Evolutionary conservation across 1,140 invertebrate species (phyloP), one percentile per base, ranked within the genome.

Genomic region (Drosophila chauvacae): DNA sequence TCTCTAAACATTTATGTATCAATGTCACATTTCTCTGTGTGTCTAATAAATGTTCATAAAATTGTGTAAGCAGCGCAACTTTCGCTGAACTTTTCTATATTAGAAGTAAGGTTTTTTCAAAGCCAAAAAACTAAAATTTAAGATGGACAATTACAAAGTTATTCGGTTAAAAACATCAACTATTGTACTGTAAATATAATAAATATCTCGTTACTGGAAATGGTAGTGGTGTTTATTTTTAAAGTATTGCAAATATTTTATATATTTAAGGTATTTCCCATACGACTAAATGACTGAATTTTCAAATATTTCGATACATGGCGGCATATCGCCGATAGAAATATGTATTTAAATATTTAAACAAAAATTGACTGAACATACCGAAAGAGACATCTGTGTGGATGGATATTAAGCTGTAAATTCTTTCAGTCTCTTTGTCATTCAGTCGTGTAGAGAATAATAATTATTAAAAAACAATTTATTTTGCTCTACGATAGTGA

Each of bases 131-230:
- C 1, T 51, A 20, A 7, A 14, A 23, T 23, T 23, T 23, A 23
- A 23, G 20, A 14, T 45, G 0, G 23, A 45, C 10, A 45, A 14
- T 14, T 47, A 47, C 44, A 47, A 47, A 47, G 20, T 14, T 26
- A 47, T 23, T 47, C 13, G 20, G 6, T 23, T 16, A 47, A 23
- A 23, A 23, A 23, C 20, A 47, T 23, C 44, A 47, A 23, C 10
- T 33, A 51, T 20, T 20, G 6, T 30, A 7, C 26, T 51, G 50
- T 51, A 33, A 51, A 33, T 51, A 51, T 33, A 51, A 33, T 51
- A 33, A 23, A 45, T 23, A 45, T 6, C 5, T 23, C 20, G 44
- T 45, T 6, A 23, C 7, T 23, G 13, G 13, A 44, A 47, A 47
- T 47, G 10, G 5, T 44, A 6, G 0, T 20, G 20, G 18, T 44